Percentiles rank a stretch among this genome's conserved stretches.
phyloP scores from a whole-genome alignment of 2,888 invertebrate genomes.

The Cantharis nigra region DNA sequence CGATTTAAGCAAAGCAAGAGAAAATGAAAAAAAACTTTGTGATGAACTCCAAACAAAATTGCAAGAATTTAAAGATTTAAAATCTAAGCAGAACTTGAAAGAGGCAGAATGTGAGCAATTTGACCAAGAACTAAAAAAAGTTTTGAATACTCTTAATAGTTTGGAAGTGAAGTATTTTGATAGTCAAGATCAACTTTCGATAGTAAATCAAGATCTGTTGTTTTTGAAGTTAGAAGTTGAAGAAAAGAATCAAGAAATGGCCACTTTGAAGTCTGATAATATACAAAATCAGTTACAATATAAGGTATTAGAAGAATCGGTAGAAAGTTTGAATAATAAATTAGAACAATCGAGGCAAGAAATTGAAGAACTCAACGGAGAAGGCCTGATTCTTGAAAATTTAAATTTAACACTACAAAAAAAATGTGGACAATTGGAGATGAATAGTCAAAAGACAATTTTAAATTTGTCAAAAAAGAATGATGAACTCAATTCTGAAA shows the following conservation, averaged over 20 bases:
- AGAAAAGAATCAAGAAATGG: constrained; percentile 11
- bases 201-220: constrained; percentile 21
- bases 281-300: background rate
- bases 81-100: constrained; percentile 12
- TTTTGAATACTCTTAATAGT: constrained; percentile 10
- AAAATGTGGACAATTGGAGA: constrained; percentile 30
- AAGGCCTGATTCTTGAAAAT: constrained; percentile 25
- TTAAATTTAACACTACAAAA: constrained; percentile 19
- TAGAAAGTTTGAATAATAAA: background rate
- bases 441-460: constrained; percentile 26
- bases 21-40: constrained; percentile 3
- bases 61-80: constrained; percentile 20
- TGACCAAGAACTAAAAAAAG: background rate
- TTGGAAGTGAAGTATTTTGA: constrained; percentile 22
- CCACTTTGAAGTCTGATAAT: background rate
- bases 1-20: constrained; percentile 3
- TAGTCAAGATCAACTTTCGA: constrained; percentile 18
- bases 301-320: background rate
- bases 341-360: constrained; percentile 8
- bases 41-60: constrained; percentile 11
- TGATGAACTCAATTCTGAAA: constrained; percentile 23
- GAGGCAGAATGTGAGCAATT: background rate
- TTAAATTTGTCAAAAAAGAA: constrained; percentile 26
- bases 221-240: constrained; percentile 24
- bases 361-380: constrained; percentile 30